phyloP scores from a whole-genome alignment of 2,113 vertebrate species.

The Phyllostomus discolor region DNA sequence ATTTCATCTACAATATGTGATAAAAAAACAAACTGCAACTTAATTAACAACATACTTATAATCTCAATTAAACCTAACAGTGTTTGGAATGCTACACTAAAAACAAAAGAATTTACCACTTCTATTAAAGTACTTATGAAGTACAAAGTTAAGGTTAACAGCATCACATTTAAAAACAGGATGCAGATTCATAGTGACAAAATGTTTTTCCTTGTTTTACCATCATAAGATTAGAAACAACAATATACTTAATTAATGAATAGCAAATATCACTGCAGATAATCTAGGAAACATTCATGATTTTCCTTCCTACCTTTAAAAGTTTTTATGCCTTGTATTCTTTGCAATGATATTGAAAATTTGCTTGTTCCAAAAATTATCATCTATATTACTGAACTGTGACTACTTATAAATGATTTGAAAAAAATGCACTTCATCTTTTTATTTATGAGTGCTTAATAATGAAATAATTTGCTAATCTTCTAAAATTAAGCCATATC shows the following conservation, averaged over 20 bases:
- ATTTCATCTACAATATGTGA: neutral
- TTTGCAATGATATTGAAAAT: neutral
- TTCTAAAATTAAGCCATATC: slow-evolving; percentile 26
- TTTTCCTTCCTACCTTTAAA: neutral
- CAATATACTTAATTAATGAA: neutral
- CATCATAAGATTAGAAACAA: slow-evolving; percentile 16
- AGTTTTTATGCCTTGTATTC: neutral
- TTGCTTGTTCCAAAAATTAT: neutral
- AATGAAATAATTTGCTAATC: neutral
- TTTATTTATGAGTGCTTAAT: neutral
- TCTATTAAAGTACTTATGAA: neutral
- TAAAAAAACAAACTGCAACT: neutral
- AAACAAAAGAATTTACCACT: neutral
- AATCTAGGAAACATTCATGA: neutral
- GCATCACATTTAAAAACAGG: neutral
- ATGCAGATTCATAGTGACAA: neutral
- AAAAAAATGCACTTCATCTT: neutral
- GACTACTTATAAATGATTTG: neutral
- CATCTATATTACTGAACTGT: neutral
- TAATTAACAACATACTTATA: slow-evolving; percentile 3
- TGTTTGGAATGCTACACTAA: neutral
- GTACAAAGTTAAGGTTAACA: slow-evolving; percentile 31
- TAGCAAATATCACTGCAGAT: neutral
- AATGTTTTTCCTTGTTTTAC: neutral
- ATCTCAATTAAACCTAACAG: neutral